Conservation (phyloP, 2,888 invertebrate genomes). For the Cryptus armator region DNA sequence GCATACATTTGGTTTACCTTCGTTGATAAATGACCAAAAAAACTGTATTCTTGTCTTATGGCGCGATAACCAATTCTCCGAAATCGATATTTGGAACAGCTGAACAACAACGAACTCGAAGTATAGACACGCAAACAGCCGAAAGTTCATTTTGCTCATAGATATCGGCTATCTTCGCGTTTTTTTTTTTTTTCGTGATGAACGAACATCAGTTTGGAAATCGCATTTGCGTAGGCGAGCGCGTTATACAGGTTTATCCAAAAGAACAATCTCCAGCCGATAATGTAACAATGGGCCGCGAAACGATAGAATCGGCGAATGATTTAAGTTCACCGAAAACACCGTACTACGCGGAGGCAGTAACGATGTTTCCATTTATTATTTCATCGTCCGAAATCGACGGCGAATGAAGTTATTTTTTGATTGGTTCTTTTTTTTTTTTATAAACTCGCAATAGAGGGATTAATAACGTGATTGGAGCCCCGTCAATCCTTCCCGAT, state of each 20-base stretch:
- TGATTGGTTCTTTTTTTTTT: not conserved
- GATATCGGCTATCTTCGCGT: not conserved
- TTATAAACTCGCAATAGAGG: not conserved
- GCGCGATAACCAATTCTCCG: slow-evolving; percentile 31
- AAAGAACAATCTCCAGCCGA: not conserved
- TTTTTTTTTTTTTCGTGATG: not conserved
- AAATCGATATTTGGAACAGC: slow-evolving; percentile 28
- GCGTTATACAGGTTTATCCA: not conserved
- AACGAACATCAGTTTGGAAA: not conserved
- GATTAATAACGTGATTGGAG: not conserved
- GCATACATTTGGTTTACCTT: not conserved
- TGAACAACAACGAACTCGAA: not conserved
- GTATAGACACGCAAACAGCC: not conserved
- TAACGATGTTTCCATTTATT: slow-evolving; percentile 2
- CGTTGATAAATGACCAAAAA: not conserved
- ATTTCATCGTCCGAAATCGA: not conserved
- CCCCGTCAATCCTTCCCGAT: not conserved
- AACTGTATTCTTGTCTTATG: not conserved
- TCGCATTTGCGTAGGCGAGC: too few relatives aligned
- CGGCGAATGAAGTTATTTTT: not conserved
- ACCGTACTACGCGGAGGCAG: not conserved
- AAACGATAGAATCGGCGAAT: not conserved
- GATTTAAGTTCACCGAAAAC: not conserved
- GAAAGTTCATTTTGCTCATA: not conserved
- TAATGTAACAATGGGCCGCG: not conserved